These are phyloP conservation scores for Anoplolepis gracilipes DNA, from an alignment of 1,140 invertebrate genomes.

Conservation along the genomic window DNA sequence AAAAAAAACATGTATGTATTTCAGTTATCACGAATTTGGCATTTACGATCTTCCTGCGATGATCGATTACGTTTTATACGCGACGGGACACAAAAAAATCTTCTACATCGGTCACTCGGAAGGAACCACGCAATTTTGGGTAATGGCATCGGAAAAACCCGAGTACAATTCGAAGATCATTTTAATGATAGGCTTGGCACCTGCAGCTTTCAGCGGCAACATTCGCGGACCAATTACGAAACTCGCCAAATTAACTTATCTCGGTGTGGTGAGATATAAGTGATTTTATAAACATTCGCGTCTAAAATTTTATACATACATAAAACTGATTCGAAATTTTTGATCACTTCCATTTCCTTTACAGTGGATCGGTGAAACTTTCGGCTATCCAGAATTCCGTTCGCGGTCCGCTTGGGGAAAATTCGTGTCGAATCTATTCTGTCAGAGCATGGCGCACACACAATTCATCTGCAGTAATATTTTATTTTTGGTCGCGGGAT, in stretches of 20 bases:
- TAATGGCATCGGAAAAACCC: constrained; percentile 88
- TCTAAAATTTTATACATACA: not conserved
- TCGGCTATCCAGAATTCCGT: constrained; percentile 83
- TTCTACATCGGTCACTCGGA: constrained; percentile 89
- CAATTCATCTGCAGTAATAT: constrained; percentile 87
- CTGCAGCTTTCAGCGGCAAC: constrained; percentile 86
- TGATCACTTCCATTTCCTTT: not conserved
- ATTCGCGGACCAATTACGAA: constrained; percentile 83
- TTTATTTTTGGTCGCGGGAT: constrained; percentile 87
- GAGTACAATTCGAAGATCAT: constrained; percentile 87
- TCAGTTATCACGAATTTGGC: constrained; percentile 91
- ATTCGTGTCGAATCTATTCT: constrained; percentile 85
- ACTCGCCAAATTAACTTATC: constrained; percentile 76
- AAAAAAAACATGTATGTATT: not conserved
- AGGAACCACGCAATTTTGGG: constrained; percentile 89
- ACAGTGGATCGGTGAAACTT: constrained; percentile 78
- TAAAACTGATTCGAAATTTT: not conserved
- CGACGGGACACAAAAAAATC: constrained; percentile 85
- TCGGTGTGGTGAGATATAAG: constrained; percentile 63
- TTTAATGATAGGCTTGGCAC: constrained; percentile 87
- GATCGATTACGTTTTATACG: constrained; percentile 89
- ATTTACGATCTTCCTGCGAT: constrained; percentile 91
- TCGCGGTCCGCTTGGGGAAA: constrained; percentile 85
- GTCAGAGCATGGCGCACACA: constrained; percentile 84
- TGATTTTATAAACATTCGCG: not conserved